These are phyloP conservation scores for Clarias batrachus DNA, from an alignment of 2,113 vertebrate species.

Conservation along the genomic window DNA sequence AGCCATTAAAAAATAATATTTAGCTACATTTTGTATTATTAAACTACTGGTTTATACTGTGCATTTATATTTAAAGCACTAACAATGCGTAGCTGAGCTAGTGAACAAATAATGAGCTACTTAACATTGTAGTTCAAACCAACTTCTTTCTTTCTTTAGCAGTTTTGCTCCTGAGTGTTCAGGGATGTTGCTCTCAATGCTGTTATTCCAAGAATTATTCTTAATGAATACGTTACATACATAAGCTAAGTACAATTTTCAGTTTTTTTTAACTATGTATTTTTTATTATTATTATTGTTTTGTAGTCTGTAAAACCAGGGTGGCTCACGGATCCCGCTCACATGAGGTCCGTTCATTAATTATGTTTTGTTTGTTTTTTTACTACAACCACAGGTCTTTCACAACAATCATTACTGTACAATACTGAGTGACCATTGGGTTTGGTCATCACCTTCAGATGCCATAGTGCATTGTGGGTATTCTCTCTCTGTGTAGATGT, in stretches of 20 bases:
- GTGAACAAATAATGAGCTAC: background rate
- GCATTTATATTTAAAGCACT: background rate
- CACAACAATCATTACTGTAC: background rate
- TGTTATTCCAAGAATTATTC: background rate
- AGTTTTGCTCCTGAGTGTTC: background rate
- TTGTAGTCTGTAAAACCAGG: constrained; percentile 75
- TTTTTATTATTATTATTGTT: constrained; percentile 22
- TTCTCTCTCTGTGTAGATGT: constrained; percentile 63
- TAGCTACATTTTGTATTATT: background rate
- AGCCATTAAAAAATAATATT: background rate
- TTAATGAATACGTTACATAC: background rate
- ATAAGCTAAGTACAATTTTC: background rate
- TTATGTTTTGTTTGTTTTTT: background rate
- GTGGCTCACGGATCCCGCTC: constrained; percentile 73
- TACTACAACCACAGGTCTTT: background rate
- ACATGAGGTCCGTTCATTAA: constrained; percentile 66
- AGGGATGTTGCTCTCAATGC: background rate
- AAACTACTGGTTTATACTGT: background rate
- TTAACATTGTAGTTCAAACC: background rate
- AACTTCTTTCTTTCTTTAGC: background rate
- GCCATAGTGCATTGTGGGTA: background rate
- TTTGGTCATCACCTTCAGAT: background rate
- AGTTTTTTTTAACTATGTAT: background rate
- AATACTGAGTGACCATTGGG: background rate
- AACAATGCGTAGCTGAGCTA: background rate